Evolutionary conservation across 2,888 invertebrate genomes (phyloP), one percentile per base, ranked within the genome.

Genomic region (Rhamnusium bicolor): DNA sequence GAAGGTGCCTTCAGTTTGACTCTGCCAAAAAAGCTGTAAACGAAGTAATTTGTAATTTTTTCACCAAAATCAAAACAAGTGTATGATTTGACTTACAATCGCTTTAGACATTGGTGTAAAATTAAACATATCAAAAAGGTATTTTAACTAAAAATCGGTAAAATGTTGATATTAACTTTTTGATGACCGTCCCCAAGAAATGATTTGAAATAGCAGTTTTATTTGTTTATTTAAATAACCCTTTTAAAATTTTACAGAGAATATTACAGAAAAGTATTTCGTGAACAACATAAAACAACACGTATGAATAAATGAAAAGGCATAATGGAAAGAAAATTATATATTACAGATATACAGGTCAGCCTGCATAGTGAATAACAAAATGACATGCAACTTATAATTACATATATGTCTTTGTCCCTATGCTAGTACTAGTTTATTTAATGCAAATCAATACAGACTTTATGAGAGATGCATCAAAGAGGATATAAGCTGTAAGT

Each of bases 381-480:
- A 73, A 69, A 73, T 73, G 71, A 72, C 76, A 76, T 76, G 76
- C 76, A 71, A 73, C 71, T 76, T 73, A 72, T 72, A 76, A 73
- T 76, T 76, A 53, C 47, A 73, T 69, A 63, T 73, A 63, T 68
- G 56, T 67, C 56, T 67, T 54, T 67, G 66, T 67, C 46, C 18
- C 46, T 7, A 21, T 6, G 24, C 40, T 21, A 19, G 40, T 66
- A 32, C 66, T 54, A 40, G 32, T 66, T 66, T 54, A 66, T 66
- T 66, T 40, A 66, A 7, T 66, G 40, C 2, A 19, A 32, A 54
- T 53, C 53, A 18, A 66, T 53, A 21, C 32, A 8, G 14, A n/a
- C 32, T 29, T 58, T 63, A 63, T 49, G 19, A 53, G 65, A 29
- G 62, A 53, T 32, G 18, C 53, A 65, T 53, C 65, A 65, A 53